These are phyloP conservation scores for Arrhopalites spinosus DNA, from an alignment of 2,888 invertebrate genomes.

Conservation along the genomic window DNA sequence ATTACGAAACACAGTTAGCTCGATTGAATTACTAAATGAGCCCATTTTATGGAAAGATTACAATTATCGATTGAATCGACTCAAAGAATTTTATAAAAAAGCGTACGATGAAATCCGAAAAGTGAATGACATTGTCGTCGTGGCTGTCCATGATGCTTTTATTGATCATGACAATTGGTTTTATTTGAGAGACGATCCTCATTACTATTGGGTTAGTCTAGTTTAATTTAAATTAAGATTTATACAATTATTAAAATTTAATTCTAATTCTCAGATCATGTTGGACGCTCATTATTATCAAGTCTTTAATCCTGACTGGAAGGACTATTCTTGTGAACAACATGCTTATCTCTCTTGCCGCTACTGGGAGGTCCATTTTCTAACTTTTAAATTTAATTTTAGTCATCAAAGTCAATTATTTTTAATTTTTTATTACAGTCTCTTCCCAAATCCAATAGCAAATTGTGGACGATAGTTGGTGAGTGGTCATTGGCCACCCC, in stretches of 20 bases:
- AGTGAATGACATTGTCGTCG: conserved; percentile 46
- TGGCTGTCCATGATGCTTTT: conserved; percentile 55
- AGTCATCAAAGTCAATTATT: too few relatives aligned
- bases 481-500: conserved; percentile 54
- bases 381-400: too few relatives aligned
- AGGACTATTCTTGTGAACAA: conserved; percentile 42
- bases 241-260: not conserved
- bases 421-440: not conserved
- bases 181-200: conserved; percentile 49
- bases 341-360: conserved; percentile 43
- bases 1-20: conserved; percentile 44
- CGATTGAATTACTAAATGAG: conserved; percentile 53
- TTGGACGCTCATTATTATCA: conserved; percentile 38
- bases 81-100: conserved; percentile 48
- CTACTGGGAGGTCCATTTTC: not conserved
- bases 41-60: conserved; percentile 54
- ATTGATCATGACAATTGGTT: conserved; percentile 51
- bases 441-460: conserved; percentile 33
- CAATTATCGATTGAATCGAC: conserved; percentile 42
- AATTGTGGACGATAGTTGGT: conserved; percentile 52
- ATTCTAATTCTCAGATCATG: conserved; percentile 49
- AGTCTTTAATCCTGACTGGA: conserved; percentile 44
- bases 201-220: conserved; percentile 4
- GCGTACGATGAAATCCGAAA: conserved; percentile 48
- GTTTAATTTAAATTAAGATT: not conserved